These are phyloP conservation scores for Drosophila chauvacae DNA, from an alignment of 1,140 invertebrate genomes.

Conservation along the genomic window DNA sequence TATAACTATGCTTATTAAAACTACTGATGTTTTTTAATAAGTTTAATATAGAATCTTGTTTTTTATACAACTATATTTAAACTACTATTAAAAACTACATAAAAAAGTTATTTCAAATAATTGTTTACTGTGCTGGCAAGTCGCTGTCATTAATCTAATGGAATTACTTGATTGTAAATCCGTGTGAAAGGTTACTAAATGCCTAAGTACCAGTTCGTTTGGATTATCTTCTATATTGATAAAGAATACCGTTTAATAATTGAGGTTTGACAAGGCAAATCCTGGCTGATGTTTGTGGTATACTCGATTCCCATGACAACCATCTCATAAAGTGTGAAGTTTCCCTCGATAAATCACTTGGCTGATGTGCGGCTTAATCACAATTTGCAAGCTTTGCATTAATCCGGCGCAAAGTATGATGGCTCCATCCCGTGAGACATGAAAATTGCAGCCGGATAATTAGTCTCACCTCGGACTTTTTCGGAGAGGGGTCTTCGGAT, in stretches of 20 bases:
- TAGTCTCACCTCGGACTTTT: constrained; percentile 29
- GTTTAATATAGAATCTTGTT: too few relatives aligned
- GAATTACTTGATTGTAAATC: not conserved
- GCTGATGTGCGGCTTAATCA: constrained; percentile 1
- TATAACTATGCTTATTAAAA: too few relatives aligned
- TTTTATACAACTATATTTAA: too few relatives aligned
- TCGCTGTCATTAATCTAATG: not conserved
- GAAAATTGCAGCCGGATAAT: constrained; percentile 26
- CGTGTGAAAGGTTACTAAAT: not conserved
- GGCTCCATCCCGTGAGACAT: constrained; percentile 29
- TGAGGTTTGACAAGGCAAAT: not conserved
- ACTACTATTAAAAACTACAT: too few relatives aligned
- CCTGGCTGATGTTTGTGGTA: not conserved
- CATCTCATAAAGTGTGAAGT: not conserved
- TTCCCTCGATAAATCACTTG: constrained; percentile 11
- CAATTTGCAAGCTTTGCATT: constrained; percentile 15
- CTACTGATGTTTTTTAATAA: too few relatives aligned
- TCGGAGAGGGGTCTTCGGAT: not conserved
- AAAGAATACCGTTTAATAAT: accelerated
- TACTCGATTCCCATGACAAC: not conserved
- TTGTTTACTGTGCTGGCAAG: too few relatives aligned
- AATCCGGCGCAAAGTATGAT: constrained; percentile 16
- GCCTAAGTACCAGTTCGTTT: not conserved
- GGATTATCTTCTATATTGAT: not conserved
- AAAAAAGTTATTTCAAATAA: too few relatives aligned